Evolutionary conservation across 2,797 vertebrate genomes (phyloP), one percentile per base, ranked within the genome.

Genomic region (Taeniopygia guttata): DNA sequence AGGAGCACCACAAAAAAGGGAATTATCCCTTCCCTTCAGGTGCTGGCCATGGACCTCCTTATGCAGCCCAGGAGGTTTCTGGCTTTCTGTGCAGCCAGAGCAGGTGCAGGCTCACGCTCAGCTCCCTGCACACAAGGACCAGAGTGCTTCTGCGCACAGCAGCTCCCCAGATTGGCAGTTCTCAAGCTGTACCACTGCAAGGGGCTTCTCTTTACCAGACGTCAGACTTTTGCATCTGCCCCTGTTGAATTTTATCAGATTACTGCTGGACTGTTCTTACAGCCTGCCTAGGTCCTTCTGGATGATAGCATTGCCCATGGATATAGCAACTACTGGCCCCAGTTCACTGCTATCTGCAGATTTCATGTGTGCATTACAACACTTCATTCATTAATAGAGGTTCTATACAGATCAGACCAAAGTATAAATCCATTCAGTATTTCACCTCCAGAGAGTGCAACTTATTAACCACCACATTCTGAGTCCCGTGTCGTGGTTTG

Each of bases 151-250:
- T 64, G 40, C 36, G 34, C 36, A 18, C 8, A 89, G 68, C 34
- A 89, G 34, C 20, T 84, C 17, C 16, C 17, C 52, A 76, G 32
- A 10, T 3, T 8, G 51, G 74, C 15, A 75, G 45, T 7, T 38
- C 68, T 48, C 32, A 46, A 59, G 23, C 32, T 49, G 42, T 27
- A 64, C 7, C 23, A 34, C 29, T 10, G 19, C 42, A 76, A 66
- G 46, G 10, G 13, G 13, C 6, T 64, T 42, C 60, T 70, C 11
- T n/a, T 70, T 75, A 32, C 8, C 34, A 54, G 34, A 30, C 11
- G 58, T 15, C 0, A 0, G 38, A 38, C 20, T 80, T 64, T 23
- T 52, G 16, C 30, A 36, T 58, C 36, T 77, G 2, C 10, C 40
- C 46, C 36, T 19, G 32, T 19, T 27, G 12, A 78, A 36, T 27